A percentile compares a stretch with the other conserved stretches of the same genome.
Conservation (phyloP, 2,888 invertebrate genomes). For the Deroplatys truncata region DNA sequence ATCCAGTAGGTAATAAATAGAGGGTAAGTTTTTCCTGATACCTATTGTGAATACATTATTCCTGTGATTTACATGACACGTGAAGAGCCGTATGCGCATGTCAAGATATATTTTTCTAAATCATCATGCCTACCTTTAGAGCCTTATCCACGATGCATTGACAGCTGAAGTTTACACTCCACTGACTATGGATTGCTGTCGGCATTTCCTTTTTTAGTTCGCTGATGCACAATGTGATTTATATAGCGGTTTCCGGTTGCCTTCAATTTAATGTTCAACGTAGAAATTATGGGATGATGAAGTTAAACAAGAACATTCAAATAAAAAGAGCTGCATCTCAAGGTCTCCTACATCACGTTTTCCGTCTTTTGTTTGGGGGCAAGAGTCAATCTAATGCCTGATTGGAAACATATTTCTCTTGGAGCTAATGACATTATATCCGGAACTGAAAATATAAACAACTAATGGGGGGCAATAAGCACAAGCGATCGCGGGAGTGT, state of each 20-base stretch:
- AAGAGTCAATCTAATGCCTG: not conserved
- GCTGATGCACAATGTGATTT: not conserved
- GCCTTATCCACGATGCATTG: not conserved
- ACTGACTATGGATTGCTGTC: not conserved
- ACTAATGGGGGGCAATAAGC: not conserved
- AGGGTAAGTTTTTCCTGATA: not conserved
- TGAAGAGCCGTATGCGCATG: not conserved
- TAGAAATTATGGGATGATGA: not conserved
- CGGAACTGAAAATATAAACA: not conserved
- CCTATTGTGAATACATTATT: not conserved
- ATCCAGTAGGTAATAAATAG: not conserved
- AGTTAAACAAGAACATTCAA: not conserved
- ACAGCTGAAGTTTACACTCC: not conserved
- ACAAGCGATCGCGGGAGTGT: not conserved
- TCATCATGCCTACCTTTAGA: not conserved
- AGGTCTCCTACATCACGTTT: not conserved
- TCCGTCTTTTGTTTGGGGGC: not conserved
- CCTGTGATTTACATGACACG: not conserved
- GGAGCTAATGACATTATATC: not conserved
- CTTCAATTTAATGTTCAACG: not conserved
- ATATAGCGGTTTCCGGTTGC: not conserved
- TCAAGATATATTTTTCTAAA: not conserved
- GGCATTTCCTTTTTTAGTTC: not conserved
- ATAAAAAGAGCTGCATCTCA: not conserved
- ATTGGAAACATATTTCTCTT: not conserved